phyloP scores from a whole-genome alignment of 2,888 invertebrate species.

The Oxyteleia sp. region DNA sequence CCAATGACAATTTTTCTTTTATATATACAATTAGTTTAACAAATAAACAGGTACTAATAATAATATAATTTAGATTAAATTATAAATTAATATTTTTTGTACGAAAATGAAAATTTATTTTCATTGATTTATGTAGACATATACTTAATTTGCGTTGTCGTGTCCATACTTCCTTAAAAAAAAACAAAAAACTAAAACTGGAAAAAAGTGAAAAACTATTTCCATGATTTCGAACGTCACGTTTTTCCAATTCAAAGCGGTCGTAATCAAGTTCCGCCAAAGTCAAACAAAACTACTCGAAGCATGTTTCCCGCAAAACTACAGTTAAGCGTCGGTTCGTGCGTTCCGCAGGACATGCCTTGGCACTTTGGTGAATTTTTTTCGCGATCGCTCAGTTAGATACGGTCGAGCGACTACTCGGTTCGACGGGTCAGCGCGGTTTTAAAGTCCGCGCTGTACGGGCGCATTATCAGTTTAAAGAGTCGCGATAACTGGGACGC shows the following conservation, averaged over 20 bases:
- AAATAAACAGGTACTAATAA: no score
- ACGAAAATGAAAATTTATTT: no score
- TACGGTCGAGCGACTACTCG: constrained; percentile 59
- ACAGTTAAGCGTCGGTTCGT: constrained; percentile 68
- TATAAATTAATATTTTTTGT: no score
- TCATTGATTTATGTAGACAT: no score
- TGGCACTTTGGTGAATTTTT: constrained; percentile 69
- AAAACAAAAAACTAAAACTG: no score
- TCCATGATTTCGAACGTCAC: constrained; percentile 23
- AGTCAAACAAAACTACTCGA: constrained; percentile 64
- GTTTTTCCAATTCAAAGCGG: constrained; percentile 55
- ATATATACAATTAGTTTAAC: no score
- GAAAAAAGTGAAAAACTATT: not conserved
- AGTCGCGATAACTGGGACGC: constrained; percentile 71
- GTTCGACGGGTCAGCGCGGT: constrained; percentile 64
- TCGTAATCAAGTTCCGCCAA: constrained; percentile 59
- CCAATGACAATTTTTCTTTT: no score
- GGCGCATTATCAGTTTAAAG: constrained; percentile 67
- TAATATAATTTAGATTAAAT: no score
- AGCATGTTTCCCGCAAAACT: constrained; percentile 66
- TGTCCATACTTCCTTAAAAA: no score
- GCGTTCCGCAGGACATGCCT: constrained; percentile 67
- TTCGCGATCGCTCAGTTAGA: constrained; percentile 52
- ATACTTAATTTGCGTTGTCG: no score
- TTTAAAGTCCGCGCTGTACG: constrained; percentile 48